These are phyloP conservation scores for Symphodus melops DNA, from an alignment of 2,113 vertebrate genomes.

Conservation along the genomic window DNA sequence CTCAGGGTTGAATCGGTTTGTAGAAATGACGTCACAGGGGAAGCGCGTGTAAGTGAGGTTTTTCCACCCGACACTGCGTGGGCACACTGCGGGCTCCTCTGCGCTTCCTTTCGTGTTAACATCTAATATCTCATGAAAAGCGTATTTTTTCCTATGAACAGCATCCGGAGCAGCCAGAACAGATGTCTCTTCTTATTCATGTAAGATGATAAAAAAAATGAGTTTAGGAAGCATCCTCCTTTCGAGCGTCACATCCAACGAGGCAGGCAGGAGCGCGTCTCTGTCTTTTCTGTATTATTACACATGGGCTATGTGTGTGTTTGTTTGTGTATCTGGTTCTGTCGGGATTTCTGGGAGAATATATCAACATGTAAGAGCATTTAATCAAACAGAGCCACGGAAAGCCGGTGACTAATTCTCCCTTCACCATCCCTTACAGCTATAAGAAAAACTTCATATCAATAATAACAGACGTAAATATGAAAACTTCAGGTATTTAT, in stretches of 20 bases:
- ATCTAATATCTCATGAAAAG: neutral
- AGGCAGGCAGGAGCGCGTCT: neutral
- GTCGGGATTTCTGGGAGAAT: neutral
- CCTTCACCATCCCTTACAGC: neutral
- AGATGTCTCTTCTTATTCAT: neutral
- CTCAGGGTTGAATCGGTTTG: neutral
- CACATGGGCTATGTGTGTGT: too few species aligned
- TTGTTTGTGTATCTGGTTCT: neutral
- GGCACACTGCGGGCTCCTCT: too few species aligned
- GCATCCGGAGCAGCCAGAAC: too few species aligned
- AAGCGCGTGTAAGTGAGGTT: neutral
- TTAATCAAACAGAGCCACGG: neutral
- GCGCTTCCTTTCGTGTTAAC: too few species aligned
- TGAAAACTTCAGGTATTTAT: neutral
- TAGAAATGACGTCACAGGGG: constrained; percentile 1
- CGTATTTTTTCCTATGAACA: too few species aligned
- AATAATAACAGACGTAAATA: neutral
- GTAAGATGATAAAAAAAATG: too few species aligned
- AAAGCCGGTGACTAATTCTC: neutral
- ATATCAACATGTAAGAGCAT: neutral
- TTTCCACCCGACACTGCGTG: neutral
- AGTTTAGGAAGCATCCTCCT: neutral
- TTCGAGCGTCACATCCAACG: neutral
- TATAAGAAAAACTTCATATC: too few species aligned
- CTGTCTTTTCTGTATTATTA: neutral